Evolutionary conservation across 92 coral and sea anemone genomes (phyloP), one percentile per base, ranked within the genome.

Genomic region (Ricordea florida): DNA sequence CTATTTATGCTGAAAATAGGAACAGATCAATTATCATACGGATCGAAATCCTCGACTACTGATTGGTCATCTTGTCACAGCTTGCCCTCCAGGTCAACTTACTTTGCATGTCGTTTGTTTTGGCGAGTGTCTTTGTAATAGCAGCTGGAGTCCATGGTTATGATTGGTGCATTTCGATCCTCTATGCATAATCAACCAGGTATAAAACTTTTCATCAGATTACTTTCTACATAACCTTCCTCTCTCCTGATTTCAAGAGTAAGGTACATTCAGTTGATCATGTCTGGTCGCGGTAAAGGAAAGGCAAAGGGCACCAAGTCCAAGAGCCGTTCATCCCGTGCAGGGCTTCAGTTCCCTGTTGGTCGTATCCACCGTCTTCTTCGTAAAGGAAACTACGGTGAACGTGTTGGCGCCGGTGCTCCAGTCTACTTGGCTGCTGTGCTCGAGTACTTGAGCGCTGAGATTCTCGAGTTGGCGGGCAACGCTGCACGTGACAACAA

Each of bases 251-350:
- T 0, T 27, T 10, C 9, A 40, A 55, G 9, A 6, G 2, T 42
- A 27, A 32, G 20, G 10, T 43, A 69, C 25, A n/a, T 10, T 3
- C 26, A 20, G 33, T 24, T n/a, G 2, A 21, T 14, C 30, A 85
- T 89, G 93, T 74, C 87, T 79, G 94, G 90, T 55, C 90, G 90
- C 65, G 94, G 94, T n/a, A 89, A 89, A 85, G 94, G 94, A 26
- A 89, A 89, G 49, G 87, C 82, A 50, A 80, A 75, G 77, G 89
- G 87, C 77, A 78, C 80, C 72, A 89, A 89, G 74, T 89, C 94
- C 60, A 89, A 89, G 71, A 89, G 79, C 66, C 94, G 90, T 55
- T 88, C 93, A 64, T 82, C 89, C 57, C 89, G 93, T 55, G 88
- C 88, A 46, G 88, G 88, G 55, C 83, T 83, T 53, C 88, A 83